Percentiles rank a stretch among this genome's conserved stretches.
Evolutionary conservation across 2,888 invertebrate species (phyloP).

Genomic region (Sinhomidia bicolor): DNA sequence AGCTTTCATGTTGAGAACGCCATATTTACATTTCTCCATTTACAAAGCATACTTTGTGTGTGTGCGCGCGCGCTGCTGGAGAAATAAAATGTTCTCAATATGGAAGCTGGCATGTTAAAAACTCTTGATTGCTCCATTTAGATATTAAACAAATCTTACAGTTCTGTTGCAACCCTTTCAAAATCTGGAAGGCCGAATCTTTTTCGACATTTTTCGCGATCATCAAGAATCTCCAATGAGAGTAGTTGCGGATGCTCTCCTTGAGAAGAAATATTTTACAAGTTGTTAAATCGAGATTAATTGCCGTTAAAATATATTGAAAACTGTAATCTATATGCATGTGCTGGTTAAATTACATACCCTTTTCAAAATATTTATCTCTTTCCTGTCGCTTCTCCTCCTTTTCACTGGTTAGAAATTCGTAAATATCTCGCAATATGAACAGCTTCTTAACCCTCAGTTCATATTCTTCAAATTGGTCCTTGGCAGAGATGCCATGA

Average conservation of each 20-base stretch:
- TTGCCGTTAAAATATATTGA: background rate
- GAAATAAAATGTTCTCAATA: background rate
- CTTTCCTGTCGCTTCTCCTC: constrained; percentile 27
- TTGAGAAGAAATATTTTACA: background rate
- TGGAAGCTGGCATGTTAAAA: no score
- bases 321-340: no score
- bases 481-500: constrained; percentile 35
- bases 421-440: constrained; percentile 64
- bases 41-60: no score
- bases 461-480: constrained; percentile 50
- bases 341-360: constrained; percentile 36
- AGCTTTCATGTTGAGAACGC: no score
- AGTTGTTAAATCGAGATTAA: background rate
- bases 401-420: constrained; percentile 55
- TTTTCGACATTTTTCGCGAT: constrained; percentile 54
- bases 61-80: background rate
- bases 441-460: constrained; percentile 50
- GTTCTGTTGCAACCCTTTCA: constrained; percentile 55
- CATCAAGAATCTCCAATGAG: constrained; percentile 60
- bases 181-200: constrained; percentile 65
- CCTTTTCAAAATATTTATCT: constrained; percentile 53
- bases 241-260: constrained; percentile 48
- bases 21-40: no score
- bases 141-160: constrained; percentile 54
- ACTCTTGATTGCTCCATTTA: no score